Percentiles rank a stretch among this genome's conserved stretches.
Conservation (phyloP, 2,888 invertebrate genomes). For the Ormyrus nitidulus region DNA sequence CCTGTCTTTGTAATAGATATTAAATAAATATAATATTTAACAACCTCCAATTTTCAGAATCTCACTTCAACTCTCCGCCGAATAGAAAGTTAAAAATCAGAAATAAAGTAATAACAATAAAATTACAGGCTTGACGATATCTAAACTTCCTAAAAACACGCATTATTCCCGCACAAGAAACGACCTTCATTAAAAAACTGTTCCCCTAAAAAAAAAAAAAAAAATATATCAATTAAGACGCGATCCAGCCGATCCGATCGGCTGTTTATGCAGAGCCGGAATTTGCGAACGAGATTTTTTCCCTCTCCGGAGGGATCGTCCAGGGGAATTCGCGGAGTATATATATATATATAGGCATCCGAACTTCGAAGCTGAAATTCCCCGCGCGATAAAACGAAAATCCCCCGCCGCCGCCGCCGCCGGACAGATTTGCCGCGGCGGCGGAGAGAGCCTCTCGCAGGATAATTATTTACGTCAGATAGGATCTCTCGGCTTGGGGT, state of each 20-base stretch:
- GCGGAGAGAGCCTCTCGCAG: slow-evolving; percentile 58
- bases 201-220: too few relatives aligned
- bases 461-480: slow-evolving; percentile 75
- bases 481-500: slow-evolving; percentile 68
- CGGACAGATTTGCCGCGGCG: slow-evolving; percentile 50
- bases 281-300: slow-evolving; percentile 33
- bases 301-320: slow-evolving; percentile 8
- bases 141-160: background rate
- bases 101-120: background rate
- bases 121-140: background rate
- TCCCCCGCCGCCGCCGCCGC: slow-evolving; percentile 33
- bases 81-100: background rate
- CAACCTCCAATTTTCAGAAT: too few relatives aligned
- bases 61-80: background rate
- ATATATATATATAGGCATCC: slow-evolving; percentile 3
- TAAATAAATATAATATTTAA: too few relatives aligned
- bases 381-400: slow-evolving; percentile 64
- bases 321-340: slow-evolving; percentile 58
- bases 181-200: too few relatives aligned
- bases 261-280: slow-evolving; percentile 34
- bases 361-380: slow-evolving; percentile 49
- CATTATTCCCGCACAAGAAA: background rate
- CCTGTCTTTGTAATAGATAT: too few relatives aligned
- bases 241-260: background rate
- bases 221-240: slow-evolving; percentile 22